These are phyloP conservation scores for Blastomussa wellsi DNA, from an alignment of 92 coral and sea anemone genomes.

Conservation along the genomic window DNA sequence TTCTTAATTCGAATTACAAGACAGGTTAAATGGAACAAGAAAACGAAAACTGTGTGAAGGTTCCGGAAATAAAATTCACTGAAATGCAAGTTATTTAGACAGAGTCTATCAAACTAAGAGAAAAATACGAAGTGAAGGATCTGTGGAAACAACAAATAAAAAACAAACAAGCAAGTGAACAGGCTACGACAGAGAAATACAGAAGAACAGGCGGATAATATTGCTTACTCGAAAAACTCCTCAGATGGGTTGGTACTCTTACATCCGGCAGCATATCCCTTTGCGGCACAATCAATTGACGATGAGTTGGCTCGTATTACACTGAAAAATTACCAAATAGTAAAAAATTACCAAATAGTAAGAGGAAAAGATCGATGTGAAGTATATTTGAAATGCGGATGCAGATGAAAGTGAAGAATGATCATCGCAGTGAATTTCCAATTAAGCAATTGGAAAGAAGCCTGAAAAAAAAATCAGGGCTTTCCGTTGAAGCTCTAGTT, in stretches of 20 bases:
- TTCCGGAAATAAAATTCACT: too few relatives aligned
- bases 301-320: not conserved
- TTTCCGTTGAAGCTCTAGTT: too few relatives aligned
- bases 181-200: not conserved
- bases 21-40: too few relatives aligned
- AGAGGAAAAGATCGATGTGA: not conserved
- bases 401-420: too few relatives aligned
- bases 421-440: too few relatives aligned
- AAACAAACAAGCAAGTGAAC: not conserved
- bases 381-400: too few relatives aligned
- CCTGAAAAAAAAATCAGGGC: too few relatives aligned
- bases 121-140: not conserved
- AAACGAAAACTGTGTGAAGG: too few relatives aligned
- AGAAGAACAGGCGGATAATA: not conserved
- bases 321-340: not conserved
- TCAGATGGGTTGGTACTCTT: constrained; percentile 73
- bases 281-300: constrained; percentile 55
- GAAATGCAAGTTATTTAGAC: too few relatives aligned
- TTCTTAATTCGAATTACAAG: too few relatives aligned
- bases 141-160: not conserved
- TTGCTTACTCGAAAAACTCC: constrained; percentile 81
- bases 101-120: not conserved
- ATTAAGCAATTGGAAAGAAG: too few relatives aligned
- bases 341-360: too few relatives aligned
- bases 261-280: constrained; percentile 68